Evolutionary conservation across 2,113 vertebrate genomes (phyloP).

Genomic region (Oplegnathus fasciatus): DNA sequence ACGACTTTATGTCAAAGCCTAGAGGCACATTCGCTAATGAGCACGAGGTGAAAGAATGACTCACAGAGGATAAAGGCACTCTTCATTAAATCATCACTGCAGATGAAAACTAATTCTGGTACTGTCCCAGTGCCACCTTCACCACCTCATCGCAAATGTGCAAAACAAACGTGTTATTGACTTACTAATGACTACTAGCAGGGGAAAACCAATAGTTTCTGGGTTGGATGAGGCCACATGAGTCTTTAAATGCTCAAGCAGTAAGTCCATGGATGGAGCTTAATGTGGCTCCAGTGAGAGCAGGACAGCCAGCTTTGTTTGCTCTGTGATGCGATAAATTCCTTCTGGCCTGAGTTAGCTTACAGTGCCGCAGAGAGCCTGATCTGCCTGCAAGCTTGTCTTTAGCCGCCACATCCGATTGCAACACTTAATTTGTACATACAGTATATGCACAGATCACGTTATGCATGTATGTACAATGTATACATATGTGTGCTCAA

Average conservation of each 20-base stretch:
- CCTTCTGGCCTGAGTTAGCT: constrained; percentile 36
- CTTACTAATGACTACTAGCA: not conserved
- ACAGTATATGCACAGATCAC: too few relatives aligned
- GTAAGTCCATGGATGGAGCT: constrained; percentile 44
- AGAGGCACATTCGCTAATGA: not conserved
- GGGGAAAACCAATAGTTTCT: not conserved
- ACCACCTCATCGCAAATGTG: not conserved
- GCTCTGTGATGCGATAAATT: constrained; percentile 57
- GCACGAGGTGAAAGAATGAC: constrained; percentile 13
- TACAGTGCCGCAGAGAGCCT: constrained; percentile 22
- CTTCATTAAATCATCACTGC: not conserved
- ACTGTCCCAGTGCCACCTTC: not conserved
- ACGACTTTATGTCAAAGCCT: constrained; percentile 22
- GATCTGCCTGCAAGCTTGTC: constrained; percentile 44
- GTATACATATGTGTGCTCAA: not conserved
- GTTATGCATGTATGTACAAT: constrained; percentile 1
- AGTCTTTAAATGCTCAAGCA: constrained; percentile 47
- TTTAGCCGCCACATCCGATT: constrained; percentile 39
- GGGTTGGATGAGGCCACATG: constrained; percentile 2
- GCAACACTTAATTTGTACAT: constrained; percentile 22
- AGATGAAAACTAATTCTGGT: not conserved
- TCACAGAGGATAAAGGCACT: not conserved
- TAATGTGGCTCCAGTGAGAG: constrained; percentile 39
- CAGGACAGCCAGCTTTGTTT: constrained; percentile 39
- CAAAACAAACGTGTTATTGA: constrained; percentile 16